Base-by-base conservation (phyloP, 1,140 invertebrate genomes). In the Onthophagus taurus region DNA sequence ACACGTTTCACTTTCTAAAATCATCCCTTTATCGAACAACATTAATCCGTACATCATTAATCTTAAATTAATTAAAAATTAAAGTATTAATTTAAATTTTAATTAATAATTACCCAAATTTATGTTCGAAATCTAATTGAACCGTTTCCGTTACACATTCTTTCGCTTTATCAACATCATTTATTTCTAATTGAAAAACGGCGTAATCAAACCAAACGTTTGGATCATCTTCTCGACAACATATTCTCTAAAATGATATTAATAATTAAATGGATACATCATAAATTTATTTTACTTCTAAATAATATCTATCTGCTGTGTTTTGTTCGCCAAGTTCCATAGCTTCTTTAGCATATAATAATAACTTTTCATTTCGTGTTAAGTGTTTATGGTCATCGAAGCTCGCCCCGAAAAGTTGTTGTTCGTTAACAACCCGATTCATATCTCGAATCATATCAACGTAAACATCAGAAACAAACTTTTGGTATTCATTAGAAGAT, bases 201-300 rank as follows among this genome's bases (percentile, higher is more conserved):
- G 57, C 59, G 34, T 52, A 59, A 26, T 61, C 49, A 23, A 58
- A 55, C 57, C 57, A 59, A 9, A 18, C 37, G 31, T 54, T 48
- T 7, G 53, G 31, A 45, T 52, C 52, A 11, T 46, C 20, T 42
- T 50, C 29, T 47, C 45, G 3, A 12, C 29, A 19, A 23, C 43
- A 42, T 19, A 54, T 31, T 36, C 44, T 43, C 52, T 54, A 39
- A 6, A 48, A 14, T 14, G 16, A 34, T 6, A 34, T 17, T 37
- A 31, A 21, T 36, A 43, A 13, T 16, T 4, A n/a, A 29, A 19
- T 12, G 36, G 12, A 30, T 33, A 41, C 16, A 24, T 17, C 4
- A 13, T 13, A 30, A 17, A 29, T 31, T 18, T 21, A 26, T 2
- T 13, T 41, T 45, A 54, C 54, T 36, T 59, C 44, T 30, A 57